Percentiles rank a stretch among this genome's conserved stretches.
Conservation (phyloP, 2,113 vertebrate species). For the Pteropus alecto region DNA sequence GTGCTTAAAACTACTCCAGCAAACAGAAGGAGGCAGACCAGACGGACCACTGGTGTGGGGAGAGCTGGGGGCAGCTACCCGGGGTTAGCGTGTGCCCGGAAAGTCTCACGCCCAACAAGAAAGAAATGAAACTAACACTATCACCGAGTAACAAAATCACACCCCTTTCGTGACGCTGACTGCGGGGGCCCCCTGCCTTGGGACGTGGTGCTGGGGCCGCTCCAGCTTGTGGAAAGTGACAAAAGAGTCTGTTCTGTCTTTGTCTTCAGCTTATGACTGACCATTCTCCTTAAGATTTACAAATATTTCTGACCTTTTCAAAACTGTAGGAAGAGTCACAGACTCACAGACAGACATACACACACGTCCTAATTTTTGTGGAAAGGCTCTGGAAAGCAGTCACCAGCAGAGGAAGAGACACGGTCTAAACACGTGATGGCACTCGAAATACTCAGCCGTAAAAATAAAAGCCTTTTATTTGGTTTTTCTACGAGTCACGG, state of each 20-base stretch:
- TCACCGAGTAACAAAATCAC: background rate
- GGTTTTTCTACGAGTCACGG: conserved; percentile 78
- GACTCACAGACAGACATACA: too few species aligned
- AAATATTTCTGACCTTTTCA: background rate
- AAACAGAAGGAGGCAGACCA: too few species aligned
- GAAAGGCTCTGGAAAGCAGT: background rate
- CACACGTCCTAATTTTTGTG: background rate
- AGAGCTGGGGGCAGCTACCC: background rate
- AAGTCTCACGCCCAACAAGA: background rate
- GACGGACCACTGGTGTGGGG: fast-evolving
- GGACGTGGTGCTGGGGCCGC: too few species aligned
- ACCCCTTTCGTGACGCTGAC: fast-evolving
- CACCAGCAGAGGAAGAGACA: background rate
- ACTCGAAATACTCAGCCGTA: conserved; percentile 69
- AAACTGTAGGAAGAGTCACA: background rate
- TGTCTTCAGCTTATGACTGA: too few species aligned
- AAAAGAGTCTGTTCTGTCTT: fast-evolving
- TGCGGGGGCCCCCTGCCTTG: too few species aligned
- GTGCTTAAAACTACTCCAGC: background rate
- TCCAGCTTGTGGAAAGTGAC: fast-evolving
- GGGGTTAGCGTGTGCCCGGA: fast-evolving
- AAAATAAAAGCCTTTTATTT: conserved; percentile 88
- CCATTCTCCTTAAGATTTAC: fast-evolving
- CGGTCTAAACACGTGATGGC: background rate
- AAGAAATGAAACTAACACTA: too few species aligned